phyloP scores from a whole-genome alignment of 2,888 invertebrate genomes.

The Orgyia antiqua region DNA sequence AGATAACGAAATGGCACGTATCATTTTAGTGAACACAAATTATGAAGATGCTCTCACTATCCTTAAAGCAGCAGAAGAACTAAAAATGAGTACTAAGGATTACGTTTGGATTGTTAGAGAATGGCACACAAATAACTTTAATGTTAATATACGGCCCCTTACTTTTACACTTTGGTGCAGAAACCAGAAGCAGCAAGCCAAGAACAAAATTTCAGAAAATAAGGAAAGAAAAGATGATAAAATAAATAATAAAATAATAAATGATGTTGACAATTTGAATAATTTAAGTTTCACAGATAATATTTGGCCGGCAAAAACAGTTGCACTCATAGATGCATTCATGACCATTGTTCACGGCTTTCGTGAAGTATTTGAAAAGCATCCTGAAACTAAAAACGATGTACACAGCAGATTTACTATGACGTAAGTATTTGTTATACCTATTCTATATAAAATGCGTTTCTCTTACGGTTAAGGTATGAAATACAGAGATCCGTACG shows the following conservation, averaged over 20 bases:
- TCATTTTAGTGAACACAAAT: slow-evolving; percentile 6
- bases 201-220: not conserved
- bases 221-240: not conserved
- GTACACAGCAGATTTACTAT: slow-evolving; percentile 1
- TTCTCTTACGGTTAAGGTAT: no score
- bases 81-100: slow-evolving; percentile 4
- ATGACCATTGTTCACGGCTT: not conserved
- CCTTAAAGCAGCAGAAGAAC: slow-evolving; percentile 1
- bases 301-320: slow-evolving; percentile 3
- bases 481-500: no score
- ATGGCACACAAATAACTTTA: slow-evolving; percentile 1
- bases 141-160: not conserved
- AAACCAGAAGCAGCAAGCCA: not conserved
- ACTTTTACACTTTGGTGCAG: slow-evolving; percentile 5
- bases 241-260: no score
- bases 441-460: no score
- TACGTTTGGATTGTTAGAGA: slow-evolving; percentile 8
- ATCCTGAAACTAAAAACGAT: slow-evolving; percentile 4
- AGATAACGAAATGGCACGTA: slow-evolving; percentile 2
- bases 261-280: no score
- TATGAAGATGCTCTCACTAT: slow-evolving; percentile 3
- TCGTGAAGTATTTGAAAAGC: not conserved
- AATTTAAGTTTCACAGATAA: not conserved
- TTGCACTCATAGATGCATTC: slow-evolving; percentile 3
- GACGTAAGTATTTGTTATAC: slow-evolving; percentile 1